Base-by-base conservation (phyloP, 2,113 vertebrate species). In the Ciconia maguari region DNA sequence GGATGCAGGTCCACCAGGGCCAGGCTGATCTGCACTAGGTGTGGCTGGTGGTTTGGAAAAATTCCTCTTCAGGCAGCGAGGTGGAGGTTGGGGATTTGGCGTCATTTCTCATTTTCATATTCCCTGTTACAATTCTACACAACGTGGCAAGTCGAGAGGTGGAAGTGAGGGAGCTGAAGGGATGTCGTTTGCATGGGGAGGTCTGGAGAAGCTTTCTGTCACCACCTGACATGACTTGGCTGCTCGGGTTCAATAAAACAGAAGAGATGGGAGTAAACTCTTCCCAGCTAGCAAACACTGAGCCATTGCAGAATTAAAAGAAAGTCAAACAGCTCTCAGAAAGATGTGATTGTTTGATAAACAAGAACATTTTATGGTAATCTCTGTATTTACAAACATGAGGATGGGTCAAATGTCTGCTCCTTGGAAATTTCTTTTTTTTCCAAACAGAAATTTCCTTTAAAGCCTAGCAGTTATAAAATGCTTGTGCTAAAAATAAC, bases 361-460 rank as follows among this genome's bases (percentile, higher is more conserved):
- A 96, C 93, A 95, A 83, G 95, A 94, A 95, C 51, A 74, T 96
- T 95, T 97, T 89, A 95, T 92, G 72, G 86, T 96, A 94, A 96
- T 94, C 95, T 96, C 91, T 92, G 20, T 87, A 84, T 96, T 96
- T 96, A 78, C 95, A 94, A 92, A 92, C 72, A 94, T 2, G 7
- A 87, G 69, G 80, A 87, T 66, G 5, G 76, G 87, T 95, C 93
- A 92, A 87, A 94, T 42, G 20, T 54, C 93, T 92, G 76, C 51
- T 81, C 64, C 77, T 83, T 71, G 76, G 91, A 90, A 80, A 34
- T 32, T 12, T 61, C 17, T 71, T 41, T n/a, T 54, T 65, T 52
- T 90, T 77, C 36, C 42, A 49, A 66, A 62, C 46, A 90, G 58
- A 90, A 90, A 70, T 92, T 76, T 92, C 79, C 81, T 87, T 89